These are phyloP conservation scores for Emydoidea blandingii DNA, from an alignment of 2,797 vertebrate species.

Conservation along the genomic window DNA sequence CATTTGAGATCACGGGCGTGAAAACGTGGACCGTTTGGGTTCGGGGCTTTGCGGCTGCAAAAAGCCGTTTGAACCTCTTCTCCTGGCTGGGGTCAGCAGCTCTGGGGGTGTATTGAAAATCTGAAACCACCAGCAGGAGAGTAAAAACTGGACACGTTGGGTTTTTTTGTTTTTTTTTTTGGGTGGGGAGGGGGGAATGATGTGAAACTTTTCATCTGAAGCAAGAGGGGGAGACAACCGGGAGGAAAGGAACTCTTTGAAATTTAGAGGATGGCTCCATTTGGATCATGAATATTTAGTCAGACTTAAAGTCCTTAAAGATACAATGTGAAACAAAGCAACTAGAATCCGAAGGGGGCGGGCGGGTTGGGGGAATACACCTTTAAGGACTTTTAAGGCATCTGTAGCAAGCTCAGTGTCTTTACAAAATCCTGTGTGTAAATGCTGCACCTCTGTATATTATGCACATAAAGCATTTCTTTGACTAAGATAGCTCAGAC, in stretches of 20 bases:
- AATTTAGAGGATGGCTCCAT: not conserved
- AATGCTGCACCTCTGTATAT: slow-evolving; percentile 75
- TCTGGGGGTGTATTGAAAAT: not conserved
- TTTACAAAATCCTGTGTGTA: slow-evolving; percentile 56
- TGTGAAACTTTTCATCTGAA: not conserved
- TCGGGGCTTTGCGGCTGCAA: not conserved
- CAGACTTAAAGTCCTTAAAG: slow-evolving; percentile 20
- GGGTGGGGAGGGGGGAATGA: not conserved
- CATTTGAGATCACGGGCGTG: not conserved
- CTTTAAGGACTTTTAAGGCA: slow-evolving; percentile 28
- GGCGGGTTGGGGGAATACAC: slow-evolving; percentile 17
- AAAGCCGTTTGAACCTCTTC: slow-evolving; percentile 20
- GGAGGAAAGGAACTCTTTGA: not conserved
- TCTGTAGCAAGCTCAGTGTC: slow-evolving; percentile 69
- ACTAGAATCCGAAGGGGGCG: not conserved
- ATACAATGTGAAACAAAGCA: not conserved
- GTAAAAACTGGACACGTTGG: not conserved
- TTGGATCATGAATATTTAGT: not conserved
- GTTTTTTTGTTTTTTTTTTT: not conserved
- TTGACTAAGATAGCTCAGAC: slow-evolving; percentile 60
- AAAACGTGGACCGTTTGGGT: not conserved
- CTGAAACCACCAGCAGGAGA: not conserved
- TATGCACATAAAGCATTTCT: slow-evolving; percentile 69
- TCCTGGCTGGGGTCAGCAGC: not conserved
- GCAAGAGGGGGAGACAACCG: not conserved